phyloP scores from a whole-genome alignment of 30 jellyfish, hydroid and myxozoan genomes.

The Hydractinia symbiolongicarpus region DNA sequence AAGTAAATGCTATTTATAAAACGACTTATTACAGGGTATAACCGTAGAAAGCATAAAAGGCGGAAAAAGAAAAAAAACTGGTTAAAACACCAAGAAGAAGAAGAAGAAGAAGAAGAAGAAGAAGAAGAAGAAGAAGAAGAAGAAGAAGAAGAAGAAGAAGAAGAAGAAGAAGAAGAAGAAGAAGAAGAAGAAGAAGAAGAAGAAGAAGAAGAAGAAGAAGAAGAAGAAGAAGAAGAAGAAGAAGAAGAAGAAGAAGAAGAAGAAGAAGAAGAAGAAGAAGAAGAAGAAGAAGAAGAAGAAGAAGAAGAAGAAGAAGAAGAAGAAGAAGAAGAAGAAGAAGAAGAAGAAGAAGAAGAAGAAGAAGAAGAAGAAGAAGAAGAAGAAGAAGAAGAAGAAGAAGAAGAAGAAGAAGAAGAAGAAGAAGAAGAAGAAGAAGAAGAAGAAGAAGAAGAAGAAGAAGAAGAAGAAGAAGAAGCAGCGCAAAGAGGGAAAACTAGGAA shows the following conservation, averaged over 20 bases:
- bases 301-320: constrained; percentile 8
- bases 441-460: constrained; percentile 10
- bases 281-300: neutral
- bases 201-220: neutral
- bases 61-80: constrained; percentile 15
- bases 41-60: constrained; percentile 21
- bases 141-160: neutral
- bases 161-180: neutral
- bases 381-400: neutral
- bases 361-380: constrained; percentile 9
- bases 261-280: neutral
- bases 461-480: neutral
- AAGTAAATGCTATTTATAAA: too few species aligned
- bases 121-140: neutral
- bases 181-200: constrained; percentile 13
- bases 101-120: constrained; percentile 7
- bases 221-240: neutral
- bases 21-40: neutral
- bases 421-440: constrained; percentile 1
- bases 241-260: constrained; percentile 3
- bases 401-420: neutral
- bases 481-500: neutral
- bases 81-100: neutral
- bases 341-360: neutral
- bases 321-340: constrained; percentile 2